Conservation (phyloP, 2,888 invertebrate species). For the Drosophila recens region DNA sequence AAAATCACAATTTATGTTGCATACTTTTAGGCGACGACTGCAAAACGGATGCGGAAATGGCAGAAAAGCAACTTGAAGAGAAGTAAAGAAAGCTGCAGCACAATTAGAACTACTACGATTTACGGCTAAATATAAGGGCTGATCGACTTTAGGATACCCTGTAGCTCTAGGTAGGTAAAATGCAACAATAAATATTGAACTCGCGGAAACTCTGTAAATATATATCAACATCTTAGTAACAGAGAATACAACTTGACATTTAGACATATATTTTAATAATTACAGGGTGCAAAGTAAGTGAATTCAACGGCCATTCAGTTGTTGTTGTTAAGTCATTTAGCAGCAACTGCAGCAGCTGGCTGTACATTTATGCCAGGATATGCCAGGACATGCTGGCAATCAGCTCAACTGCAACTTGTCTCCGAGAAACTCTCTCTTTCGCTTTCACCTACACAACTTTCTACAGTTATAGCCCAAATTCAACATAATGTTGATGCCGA, state of each 20-base stretch:
- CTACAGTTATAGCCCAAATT: slow-evolving; percentile 39
- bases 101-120: background rate
- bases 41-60: slow-evolving; percentile 11
- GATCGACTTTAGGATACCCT: background rate
- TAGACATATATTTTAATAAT: background rate
- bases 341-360: slow-evolving; percentile 9
- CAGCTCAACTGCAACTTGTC: slow-evolving; percentile 18
- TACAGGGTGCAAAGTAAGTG: background rate
- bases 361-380: slow-evolving; percentile 8
- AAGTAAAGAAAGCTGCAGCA: background rate
- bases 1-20: slow-evolving; percentile 9
- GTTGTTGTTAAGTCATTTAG: background rate
- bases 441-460: slow-evolving; percentile 50
- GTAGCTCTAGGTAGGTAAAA: background rate
- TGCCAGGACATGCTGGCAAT: slow-evolving; percentile 7
- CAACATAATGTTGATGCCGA: slow-evolving; percentile 48
- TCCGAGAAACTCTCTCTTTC: slow-evolving; percentile 13
- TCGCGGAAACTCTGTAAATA: background rate
- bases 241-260: background rate
- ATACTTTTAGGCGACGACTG: background rate
- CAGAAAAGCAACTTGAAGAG: background rate
- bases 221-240: background rate
- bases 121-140: background rate
- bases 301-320: background rate
- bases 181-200: too few relatives aligned